A percentile compares a stretch with the other conserved stretches of the same genome.
These are phyloP conservation scores for Crotalus helleri DNA, from an alignment of 2,113 vertebrate species.

Conservation along the genomic window DNA sequence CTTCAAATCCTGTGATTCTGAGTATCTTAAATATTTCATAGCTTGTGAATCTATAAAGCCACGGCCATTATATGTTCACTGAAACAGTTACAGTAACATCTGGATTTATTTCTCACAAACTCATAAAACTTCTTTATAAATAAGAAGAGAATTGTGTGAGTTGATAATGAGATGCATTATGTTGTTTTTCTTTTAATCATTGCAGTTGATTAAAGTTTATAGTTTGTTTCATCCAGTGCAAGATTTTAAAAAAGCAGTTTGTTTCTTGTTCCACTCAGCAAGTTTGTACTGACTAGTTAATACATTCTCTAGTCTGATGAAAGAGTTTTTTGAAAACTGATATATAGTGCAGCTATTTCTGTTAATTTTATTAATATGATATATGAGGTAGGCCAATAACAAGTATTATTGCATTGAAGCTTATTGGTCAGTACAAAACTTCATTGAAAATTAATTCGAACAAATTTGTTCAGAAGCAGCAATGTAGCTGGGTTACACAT, in stretches of 20 bases:
- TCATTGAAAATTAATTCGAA: not conserved
- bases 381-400: not conserved
- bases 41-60: conserved; percentile 47
- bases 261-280: not conserved
- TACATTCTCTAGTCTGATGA: not conserved
- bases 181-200: conserved; percentile 21
- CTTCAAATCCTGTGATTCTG: no score
- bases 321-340: not conserved
- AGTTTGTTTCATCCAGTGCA: not conserved
- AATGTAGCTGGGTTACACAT: not conserved
- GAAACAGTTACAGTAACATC: conserved; percentile 34
- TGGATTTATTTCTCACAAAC: not conserved
- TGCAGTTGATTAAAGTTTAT: not conserved
- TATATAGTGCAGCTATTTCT: not conserved
- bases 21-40: conserved; percentile 19
- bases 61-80: conserved; percentile 1
- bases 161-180: conserved; percentile 2
- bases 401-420: not conserved
- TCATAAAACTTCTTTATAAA: conserved; percentile 36
- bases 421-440: not conserved
- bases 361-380: not conserved
- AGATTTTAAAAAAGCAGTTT: not conserved
- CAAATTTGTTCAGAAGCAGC: not conserved
- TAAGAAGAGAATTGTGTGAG: conserved; percentile 25
- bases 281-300: not conserved